A percentile compares a stretch with the other conserved stretches of the same genome.
Evolutionary conservation across 1,140 invertebrate genomes (phyloP).

Genomic region (Dreissena polymorpha): DNA sequence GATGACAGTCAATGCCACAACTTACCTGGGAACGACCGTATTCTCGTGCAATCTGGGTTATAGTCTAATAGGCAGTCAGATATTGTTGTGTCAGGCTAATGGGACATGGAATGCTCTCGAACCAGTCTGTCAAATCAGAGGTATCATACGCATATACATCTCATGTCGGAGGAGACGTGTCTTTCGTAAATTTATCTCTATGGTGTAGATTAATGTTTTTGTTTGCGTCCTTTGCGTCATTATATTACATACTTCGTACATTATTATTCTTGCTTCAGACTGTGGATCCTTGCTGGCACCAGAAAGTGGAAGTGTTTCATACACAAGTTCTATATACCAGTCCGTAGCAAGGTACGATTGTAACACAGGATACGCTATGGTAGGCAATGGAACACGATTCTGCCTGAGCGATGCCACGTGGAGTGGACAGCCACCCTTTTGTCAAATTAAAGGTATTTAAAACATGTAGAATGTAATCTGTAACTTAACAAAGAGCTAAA

Average conservation of each 20-base stretch:
- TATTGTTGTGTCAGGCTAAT: neutral
- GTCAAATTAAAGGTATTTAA: neutral
- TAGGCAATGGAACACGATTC: neutral
- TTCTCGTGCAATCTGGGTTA: neutral
- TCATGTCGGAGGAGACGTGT: too few relatives aligned
- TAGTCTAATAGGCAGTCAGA: neutral
- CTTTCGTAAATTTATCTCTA: too few relatives aligned
- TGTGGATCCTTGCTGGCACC: neutral
- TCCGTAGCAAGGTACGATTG: neutral
- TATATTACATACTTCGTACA: too few relatives aligned
- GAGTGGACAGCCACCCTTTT: neutral
- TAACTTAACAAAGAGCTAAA: too few relatives aligned
- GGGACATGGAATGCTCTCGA: neutral
- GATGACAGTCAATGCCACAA: neutral
- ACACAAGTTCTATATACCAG: neutral
- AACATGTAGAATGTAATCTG: too few relatives aligned
- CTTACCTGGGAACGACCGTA: neutral
- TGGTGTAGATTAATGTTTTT: too few relatives aligned
- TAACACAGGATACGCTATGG: neutral
- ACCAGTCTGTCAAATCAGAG: constrained; percentile 2
- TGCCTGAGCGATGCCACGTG: neutral
- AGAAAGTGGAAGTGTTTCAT: neutral
- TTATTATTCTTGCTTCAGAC: neutral
- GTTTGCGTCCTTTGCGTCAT: too few relatives aligned
- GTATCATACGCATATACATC: neutral